Evolutionary conservation across 2,888 invertebrate species (phyloP), one percentile per base, ranked within the genome.

Genomic region (Sceliomorpha sp.): DNA sequence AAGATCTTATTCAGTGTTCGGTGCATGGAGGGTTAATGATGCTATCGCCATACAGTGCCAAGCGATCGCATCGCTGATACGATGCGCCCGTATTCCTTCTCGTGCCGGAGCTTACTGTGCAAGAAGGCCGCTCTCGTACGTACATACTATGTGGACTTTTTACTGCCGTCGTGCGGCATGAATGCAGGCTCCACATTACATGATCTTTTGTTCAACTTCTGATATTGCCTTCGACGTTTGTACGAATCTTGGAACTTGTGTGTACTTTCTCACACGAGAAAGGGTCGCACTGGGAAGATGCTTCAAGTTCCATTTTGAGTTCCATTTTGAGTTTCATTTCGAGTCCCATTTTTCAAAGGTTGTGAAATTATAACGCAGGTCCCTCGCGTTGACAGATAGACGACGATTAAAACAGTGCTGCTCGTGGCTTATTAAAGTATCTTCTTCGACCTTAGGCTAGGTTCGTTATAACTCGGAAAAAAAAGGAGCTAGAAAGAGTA

Each of bases 21-120:
- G 70, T 69, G 70, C 66, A 70, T 50, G 58, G 78, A 80, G 85
- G 87, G 85, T 86, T 87, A 85, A 87, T 84, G 87, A 87, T 88
- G 85, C 87, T 88, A 88, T 88, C 87, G 87, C 80, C 81, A 80
- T 80, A 80, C 87, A 86, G 87, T 87, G 87, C 87, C 85, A 87
- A 85, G 83, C 83, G 87, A 87, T 87, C 81, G 86, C 84, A 87
- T 84, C 86, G 83, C 81, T 76, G 86, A 86, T 87, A 85, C 78
- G 72, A 77, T 77, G 80, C 66, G 77, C 72, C 73, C 66, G 78
- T 76, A 73, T 76, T 73, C 77, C 53, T 48, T 47, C 66, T 60
- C 44, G 32, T 45, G 59, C 39, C 42, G 37, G 45, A 58, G 63
- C 50, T 64, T 58, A 68, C 70, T 60, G 53, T 68, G 74, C 75